Evolutionary conservation across 2,113 vertebrate genomes (phyloP).

Genomic region (Apaloderma vittatum): DNA sequence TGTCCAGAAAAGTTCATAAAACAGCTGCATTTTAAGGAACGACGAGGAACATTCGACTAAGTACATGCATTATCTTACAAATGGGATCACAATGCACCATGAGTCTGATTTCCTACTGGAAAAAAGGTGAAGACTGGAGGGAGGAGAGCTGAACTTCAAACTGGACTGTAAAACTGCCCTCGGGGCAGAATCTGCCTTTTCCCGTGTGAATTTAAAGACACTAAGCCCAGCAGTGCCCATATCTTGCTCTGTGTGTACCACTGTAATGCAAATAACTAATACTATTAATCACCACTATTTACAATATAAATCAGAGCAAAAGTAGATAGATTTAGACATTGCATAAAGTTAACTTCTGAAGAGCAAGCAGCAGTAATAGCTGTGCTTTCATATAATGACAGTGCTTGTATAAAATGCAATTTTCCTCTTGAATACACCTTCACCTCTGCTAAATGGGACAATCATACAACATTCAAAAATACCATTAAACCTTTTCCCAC

Average conservation of each 20-base stretch:
- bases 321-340: not conserved
- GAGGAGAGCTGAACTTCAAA: not conserved
- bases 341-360: not conserved
- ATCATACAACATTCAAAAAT: not conserved
- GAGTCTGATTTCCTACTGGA: not conserved
- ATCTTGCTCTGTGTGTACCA: not conserved
- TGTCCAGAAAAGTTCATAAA: not conserved
- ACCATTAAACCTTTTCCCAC: not conserved
- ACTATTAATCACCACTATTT: not conserved
- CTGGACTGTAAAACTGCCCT: not conserved
- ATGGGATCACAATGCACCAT: not conserved
- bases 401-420: slow-evolving; percentile 1
- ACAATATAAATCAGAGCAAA: not conserved
- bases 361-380: not conserved
- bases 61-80: not conserved
- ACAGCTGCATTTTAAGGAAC: not conserved
- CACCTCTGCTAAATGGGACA: not conserved
- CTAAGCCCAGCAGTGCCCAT: not conserved
- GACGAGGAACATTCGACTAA: not conserved
- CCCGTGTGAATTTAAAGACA: not conserved
- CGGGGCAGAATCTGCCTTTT: not conserved
- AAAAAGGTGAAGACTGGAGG: not conserved
- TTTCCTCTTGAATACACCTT: not conserved
- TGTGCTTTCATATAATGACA: not conserved
- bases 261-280: not conserved